These are phyloP conservation scores for Pollenia griseotomentosa DNA, from an alignment of 2,888 invertebrate species.

Conservation along the genomic window DNA sequence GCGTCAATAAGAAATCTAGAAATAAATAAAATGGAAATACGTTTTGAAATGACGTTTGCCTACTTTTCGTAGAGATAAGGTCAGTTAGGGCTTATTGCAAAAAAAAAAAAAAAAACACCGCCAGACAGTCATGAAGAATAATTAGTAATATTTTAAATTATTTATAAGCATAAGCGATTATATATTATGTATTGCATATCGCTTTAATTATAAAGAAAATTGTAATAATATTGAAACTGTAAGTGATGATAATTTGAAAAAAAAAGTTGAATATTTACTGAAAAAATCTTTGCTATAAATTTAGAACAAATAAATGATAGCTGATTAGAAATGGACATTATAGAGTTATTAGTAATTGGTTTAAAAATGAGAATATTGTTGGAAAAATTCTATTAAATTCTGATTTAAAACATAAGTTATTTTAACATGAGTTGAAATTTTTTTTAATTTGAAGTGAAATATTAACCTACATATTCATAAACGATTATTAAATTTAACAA, in stretches of 20 bases:
- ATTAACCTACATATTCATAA: too few species aligned
- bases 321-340: not conserved
- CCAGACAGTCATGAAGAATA: not conserved
- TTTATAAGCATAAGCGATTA: not conserved
- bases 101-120: too few species aligned
- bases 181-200: too few species aligned
- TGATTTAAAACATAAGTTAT: too few species aligned
- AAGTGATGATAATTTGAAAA: not conserved
- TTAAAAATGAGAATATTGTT: not conserved
- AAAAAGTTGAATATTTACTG: not conserved
- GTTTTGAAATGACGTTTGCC: not conserved
- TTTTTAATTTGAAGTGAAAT: too few species aligned
- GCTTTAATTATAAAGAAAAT: not conserved
- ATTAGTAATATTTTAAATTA: not conserved
- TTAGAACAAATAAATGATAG: not conserved
- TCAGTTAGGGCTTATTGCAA: not conserved
- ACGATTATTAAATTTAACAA: too few species aligned
- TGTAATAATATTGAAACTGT: slow-evolving; percentile 9
- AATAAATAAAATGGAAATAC: too few species aligned
- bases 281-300: not conserved
- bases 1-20: not conserved
- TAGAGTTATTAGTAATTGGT: not conserved
- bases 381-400: not conserved
- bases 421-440: too few species aligned
- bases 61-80: slow-evolving; percentile 24